These are phyloP conservation scores for Hippocampus barbouri DNA, from an alignment of 2,113 vertebrate species.

Conservation along the genomic window DNA sequence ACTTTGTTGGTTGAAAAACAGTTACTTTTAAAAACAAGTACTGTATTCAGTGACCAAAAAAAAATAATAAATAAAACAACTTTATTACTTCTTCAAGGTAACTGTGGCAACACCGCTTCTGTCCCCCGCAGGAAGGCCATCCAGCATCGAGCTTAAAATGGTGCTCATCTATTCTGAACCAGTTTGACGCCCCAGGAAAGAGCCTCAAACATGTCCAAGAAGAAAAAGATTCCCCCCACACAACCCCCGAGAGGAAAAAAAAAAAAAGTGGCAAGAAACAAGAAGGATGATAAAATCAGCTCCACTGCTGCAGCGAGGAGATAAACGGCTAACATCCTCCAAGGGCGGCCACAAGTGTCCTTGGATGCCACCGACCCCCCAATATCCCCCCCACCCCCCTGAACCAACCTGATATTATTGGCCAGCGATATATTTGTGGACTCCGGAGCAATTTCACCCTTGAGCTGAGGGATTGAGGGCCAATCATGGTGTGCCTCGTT, in stretches of 20 bases:
- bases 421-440: slow-evolving; percentile 36
- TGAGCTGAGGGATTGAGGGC: slow-evolving; percentile 29
- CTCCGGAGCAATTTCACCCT: slow-evolving; percentile 52
- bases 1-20: too few species aligned
- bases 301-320: slow-evolving; percentile 41
- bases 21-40: too few species aligned
- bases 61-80: too few species aligned
- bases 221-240: slow-evolving; percentile 42
- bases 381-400: neutral
- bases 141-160: neutral
- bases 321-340: slow-evolving; percentile 38
- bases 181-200: slow-evolving; percentile 1
- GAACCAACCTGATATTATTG: slow-evolving; percentile 35
- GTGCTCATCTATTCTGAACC: neutral
- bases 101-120: too few species aligned
- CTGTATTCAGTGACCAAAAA: too few species aligned
- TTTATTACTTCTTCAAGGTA: too few species aligned
- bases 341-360: slow-evolving; percentile 42
- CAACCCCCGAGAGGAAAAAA: slow-evolving; percentile 25
- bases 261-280: slow-evolving; percentile 29
- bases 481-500: slow-evolving; percentile 20
- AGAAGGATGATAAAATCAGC: slow-evolving; percentile 42
- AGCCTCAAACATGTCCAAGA: slow-evolving; percentile 48
- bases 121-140: neutral
- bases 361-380: too few species aligned